These are phyloP conservation scores for Drosophila pachea DNA, from an alignment of 1,140 invertebrate genomes.

Conservation along the genomic window DNA sequence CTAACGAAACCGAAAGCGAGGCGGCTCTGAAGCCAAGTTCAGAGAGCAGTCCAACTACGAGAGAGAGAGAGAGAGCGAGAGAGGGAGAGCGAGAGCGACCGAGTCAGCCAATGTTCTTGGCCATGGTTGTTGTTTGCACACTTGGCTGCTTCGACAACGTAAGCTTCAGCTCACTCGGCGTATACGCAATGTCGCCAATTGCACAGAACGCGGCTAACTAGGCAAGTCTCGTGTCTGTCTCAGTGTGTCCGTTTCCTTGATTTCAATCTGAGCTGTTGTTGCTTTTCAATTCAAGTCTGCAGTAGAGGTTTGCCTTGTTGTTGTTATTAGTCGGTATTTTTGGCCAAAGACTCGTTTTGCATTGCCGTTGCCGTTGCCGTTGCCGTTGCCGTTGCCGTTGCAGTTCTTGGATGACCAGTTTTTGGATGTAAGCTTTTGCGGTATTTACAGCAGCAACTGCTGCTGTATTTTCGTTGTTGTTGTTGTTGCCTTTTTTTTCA, in stretches of 20 bases:
- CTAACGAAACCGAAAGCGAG: slow-evolving; percentile 41
- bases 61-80: slow-evolving; percentile 2
- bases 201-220: slow-evolving; percentile 60
- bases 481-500: slow-evolving; percentile 18
- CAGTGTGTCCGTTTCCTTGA: slow-evolving; percentile 65
- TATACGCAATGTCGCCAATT: slow-evolving; percentile 72
- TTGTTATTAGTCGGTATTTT: slow-evolving; percentile 40
- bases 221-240: slow-evolving; percentile 25
- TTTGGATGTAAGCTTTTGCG: slow-evolving; percentile 40
- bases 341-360: slow-evolving; percentile 63
- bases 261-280: slow-evolving; percentile 57
- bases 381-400: slow-evolving; percentile 53
- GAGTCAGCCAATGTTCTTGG: slow-evolving; percentile 62
- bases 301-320: slow-evolving; percentile 46
- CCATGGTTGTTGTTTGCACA: slow-evolving; percentile 69
- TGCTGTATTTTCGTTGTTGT: slow-evolving; percentile 1
- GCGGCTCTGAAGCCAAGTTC: slow-evolving; percentile 62
- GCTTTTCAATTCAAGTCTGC: slow-evolving; percentile 47
- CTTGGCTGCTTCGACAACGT: slow-evolving; percentile 54
- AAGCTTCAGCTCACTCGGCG: slow-evolving; percentile 45
- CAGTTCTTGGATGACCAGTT: slow-evolving; percentile 75
- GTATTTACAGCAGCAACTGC: slow-evolving; percentile 43
- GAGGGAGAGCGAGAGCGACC: neutral
- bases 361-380: slow-evolving; percentile 55
- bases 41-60: slow-evolving; percentile 24